Conservation (phyloP, 1,140 invertebrate species). For the Pachypeltis micranthus region DNA sequence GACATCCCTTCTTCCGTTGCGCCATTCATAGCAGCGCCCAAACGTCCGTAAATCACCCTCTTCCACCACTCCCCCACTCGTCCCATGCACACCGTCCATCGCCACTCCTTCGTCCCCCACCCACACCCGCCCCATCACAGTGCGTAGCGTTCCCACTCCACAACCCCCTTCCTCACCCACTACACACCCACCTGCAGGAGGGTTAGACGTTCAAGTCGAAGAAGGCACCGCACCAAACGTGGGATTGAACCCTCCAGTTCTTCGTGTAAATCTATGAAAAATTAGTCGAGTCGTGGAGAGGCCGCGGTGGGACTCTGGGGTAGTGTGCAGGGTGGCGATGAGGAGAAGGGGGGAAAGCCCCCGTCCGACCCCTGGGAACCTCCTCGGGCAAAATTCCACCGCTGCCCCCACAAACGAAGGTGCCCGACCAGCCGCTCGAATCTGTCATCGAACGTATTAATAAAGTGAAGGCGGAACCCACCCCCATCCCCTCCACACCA, state of each 20-base stretch:
- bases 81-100: background rate
- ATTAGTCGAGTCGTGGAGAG: background rate
- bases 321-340: too few species aligned
- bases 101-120: background rate
- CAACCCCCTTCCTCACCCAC: too few species aligned
- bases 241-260: conserved; percentile 7
- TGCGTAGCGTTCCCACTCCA: too few species aligned
- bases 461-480: background rate
- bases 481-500: too few species aligned
- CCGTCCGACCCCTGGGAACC: conserved; percentile 6
- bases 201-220: too few species aligned
- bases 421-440: background rate
- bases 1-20: background rate
- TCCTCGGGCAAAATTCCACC: conserved; percentile 4
- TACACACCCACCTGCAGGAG: too few species aligned
- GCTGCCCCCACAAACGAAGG: background rate
- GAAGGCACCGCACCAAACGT: background rate
- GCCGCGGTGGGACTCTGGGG: background rate
- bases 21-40: background rate
- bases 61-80: background rate
- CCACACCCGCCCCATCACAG: background rate
- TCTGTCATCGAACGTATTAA: conserved; percentile 6
- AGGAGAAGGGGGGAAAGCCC: too few species aligned
- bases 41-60: conserved; percentile 1
- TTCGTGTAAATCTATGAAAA: conserved; percentile 14